These are phyloP conservation scores for Cyclargus thomasi DNA, from an alignment of 1,140 invertebrate genomes.

Conservation along the genomic window DNA sequence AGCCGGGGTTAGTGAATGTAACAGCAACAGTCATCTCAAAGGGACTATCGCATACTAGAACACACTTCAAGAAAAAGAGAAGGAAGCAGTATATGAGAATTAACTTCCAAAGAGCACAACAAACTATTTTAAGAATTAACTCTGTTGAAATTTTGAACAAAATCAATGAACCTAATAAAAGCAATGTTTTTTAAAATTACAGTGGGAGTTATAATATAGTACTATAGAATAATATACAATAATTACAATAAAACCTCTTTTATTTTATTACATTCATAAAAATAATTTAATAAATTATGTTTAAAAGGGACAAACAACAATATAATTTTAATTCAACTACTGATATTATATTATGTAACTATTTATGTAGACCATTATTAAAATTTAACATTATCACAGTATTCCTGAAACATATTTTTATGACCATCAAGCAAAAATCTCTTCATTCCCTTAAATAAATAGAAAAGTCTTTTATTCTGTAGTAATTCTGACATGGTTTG, in stretches of 20 bases:
- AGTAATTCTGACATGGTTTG: conserved; percentile 73
- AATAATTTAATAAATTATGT: conserved; percentile 7
- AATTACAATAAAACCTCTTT: not conserved
- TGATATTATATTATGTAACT: too few relatives aligned
- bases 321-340: too few relatives aligned
- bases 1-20: conserved; percentile 83
- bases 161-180: conserved; percentile 55
- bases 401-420: conserved; percentile 73
- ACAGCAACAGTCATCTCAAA: conserved; percentile 94
- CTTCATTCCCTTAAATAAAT: conserved; percentile 79
- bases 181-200: conserved; percentile 43
- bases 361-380: not conserved
- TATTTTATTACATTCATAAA: not conserved
- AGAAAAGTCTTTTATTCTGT: conserved; percentile 69
- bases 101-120: conserved; percentile 82
- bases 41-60: conserved; percentile 88
- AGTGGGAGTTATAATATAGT: not conserved
- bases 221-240: not conserved
- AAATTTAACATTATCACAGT: conserved; percentile 68
- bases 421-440: conserved; percentile 76
- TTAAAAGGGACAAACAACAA: not conserved
- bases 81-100: conserved; percentile 87
- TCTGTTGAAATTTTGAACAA: conserved; percentile 73
- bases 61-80: conserved; percentile 82
- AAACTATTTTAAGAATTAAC: conserved; percentile 86